Evolutionary conservation across 2,797 vertebrate genomes (phyloP), one percentile per base, ranked within the genome.

Genomic region (Harpagifer antarcticus): DNA sequence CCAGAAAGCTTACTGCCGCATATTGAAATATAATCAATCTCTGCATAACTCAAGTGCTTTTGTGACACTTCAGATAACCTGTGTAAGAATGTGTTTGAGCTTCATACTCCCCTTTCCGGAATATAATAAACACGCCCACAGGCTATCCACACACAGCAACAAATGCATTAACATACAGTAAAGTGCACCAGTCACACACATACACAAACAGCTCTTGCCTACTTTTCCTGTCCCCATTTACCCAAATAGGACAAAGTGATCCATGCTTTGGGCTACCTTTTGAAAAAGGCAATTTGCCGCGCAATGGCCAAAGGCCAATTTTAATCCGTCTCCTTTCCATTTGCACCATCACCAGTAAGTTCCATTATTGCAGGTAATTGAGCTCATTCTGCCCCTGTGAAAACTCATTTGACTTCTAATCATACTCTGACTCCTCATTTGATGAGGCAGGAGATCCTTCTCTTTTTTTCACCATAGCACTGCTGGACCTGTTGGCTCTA

Each of bases 331-430:
- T 70, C 67, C 43, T 63, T 74, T 86, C 64, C 57, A 74, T 79
- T 83, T 70, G 56, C 69, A 77, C 64, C 40, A 12, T 76, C 80
- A 75, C 45, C 69, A 73, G n/a, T 77, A 48, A 78, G 67, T 74
- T 66, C 69, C 76, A 86, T 86, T 85, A 84, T 87, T 76, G 68
- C 64, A 74, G 65, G 78, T 88, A 88, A 89, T 79, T 76, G 74
- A 81, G 85, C 75, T 88, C 82, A 80, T 84, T 90, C 62, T 70
- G 58, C 61, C 44, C 60, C 74, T 70, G 75, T 77, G 84, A 76
- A 88, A 87, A 84, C 74, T 84, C 70, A 81, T 88, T 85, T 81
- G 65, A 78, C 78, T 83, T 72, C 80, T 73, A 83, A 89, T 88
- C 84, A 87, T 78, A 74, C 78, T 80, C 79, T 65, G 27, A 81